A percentile compares a stretch with the other conserved stretches of the same genome.
phyloP scores from a whole-genome alignment of 1,140 invertebrate species.

The Lordiphosa clarofinis region DNA sequence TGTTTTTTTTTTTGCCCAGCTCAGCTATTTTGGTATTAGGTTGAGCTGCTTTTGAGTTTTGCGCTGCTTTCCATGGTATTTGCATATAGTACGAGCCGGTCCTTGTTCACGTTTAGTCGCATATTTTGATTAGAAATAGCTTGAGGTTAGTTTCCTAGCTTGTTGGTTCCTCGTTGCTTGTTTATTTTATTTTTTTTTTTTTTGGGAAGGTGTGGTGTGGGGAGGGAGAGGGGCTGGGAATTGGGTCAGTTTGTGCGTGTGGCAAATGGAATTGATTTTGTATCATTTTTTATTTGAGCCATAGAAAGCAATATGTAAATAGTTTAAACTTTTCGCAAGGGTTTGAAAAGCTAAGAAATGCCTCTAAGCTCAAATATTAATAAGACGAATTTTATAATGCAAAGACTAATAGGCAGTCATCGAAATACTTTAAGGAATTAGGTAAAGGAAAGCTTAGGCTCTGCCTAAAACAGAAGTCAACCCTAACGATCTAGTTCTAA shows the following conservation, averaged over 20 bases:
- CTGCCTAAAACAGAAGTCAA: too few relatives aligned
- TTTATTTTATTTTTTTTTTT: constrained; percentile 13
- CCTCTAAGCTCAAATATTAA: too few relatives aligned
- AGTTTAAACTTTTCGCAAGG: not conserved
- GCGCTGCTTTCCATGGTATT: constrained; percentile 50
- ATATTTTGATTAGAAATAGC: constrained; percentile 65
- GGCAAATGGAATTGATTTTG: constrained; percentile 7
- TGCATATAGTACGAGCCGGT: constrained; percentile 39
- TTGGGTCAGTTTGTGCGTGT: constrained; percentile 5
- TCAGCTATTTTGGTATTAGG: constrained; percentile 66
- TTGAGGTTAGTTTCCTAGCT: constrained; percentile 30
- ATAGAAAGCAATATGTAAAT: not conserved
- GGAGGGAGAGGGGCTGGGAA: not conserved
- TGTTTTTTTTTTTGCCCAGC: constrained; percentile 24
- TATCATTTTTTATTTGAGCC: not conserved
- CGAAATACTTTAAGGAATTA: too few relatives aligned
- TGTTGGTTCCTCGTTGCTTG: constrained; percentile 13
- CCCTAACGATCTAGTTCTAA: too few relatives aligned
- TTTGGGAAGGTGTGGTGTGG: not conserved
- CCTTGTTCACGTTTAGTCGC: constrained; percentile 18
- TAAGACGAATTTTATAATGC: too few relatives aligned
- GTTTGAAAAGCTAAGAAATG: too few relatives aligned
- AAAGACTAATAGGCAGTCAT: too few relatives aligned
- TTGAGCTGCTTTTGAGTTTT: constrained; percentile 51
- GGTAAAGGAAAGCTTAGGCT: too few relatives aligned